Base-by-base conservation (phyloP, 2,888 invertebrate species). In the Oscheius sp. region DNA sequence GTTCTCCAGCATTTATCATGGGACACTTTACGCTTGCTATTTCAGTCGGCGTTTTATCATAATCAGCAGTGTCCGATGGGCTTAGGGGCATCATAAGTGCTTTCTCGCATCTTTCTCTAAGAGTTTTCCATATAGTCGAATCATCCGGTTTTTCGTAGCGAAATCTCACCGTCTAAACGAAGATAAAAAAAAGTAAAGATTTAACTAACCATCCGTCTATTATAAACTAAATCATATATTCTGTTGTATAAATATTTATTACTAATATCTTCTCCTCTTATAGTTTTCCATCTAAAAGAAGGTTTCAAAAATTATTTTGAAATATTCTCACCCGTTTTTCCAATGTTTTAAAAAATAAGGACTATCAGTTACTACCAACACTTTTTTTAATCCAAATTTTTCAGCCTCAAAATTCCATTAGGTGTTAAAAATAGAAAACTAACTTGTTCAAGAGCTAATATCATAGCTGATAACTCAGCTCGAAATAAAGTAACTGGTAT, bases 401-500 rank as follows among this genome's bases (percentile, higher is more conserved):
- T 46, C 23, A 7, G 49, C 64, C 64, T 64, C 7, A 18, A 59
- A 29, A 16, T 56, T n/a, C n/a, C n/a, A 3, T 13, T 12, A 9
- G 12, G 18, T 21, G 16, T 66, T n/a, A 7, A 45, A 18, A 12
- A 23, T 45, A 49, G 12, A n/a, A 45, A 16, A 55, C 64, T n/a
- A 25, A 72, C 75, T 75, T 72, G 66, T 70, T 79, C 73, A 21
- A 84, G 61, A 12, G 84, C 84, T 45, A 71, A 73, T 45, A 79
- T 71, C 41, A 85, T 79, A 9, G 79, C 79, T 2, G 75, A 74
- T 12, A 85, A 71, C 64, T 83, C 76, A 1, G 84, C 79, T 29
- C 85, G 59, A 46, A 81, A 84, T 18, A 63, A 45, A 2, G 84
- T 81, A 2, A 80, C 53, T 21, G 84, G 84, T 27, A 76, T 76